Evolutionary conservation across 2,888 invertebrate species (phyloP).

Genomic region (Prosapia bicincta): DNA sequence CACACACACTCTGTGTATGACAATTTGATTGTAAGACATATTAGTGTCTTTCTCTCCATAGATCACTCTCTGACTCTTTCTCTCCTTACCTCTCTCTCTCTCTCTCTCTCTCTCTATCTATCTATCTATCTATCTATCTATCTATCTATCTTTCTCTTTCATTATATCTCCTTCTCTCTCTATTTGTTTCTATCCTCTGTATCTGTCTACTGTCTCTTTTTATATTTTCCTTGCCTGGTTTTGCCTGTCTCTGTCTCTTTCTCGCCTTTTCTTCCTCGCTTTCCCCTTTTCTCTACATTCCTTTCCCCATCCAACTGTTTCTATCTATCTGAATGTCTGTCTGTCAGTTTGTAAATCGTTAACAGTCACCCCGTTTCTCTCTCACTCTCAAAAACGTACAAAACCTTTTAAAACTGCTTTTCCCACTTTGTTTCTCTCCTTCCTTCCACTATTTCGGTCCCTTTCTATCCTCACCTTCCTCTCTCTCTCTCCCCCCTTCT

Average conservation of each 20-base stretch:
- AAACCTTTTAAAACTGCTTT: too few species aligned
- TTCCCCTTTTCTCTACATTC: neutral
- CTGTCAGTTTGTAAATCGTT: neutral
- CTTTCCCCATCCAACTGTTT: neutral
- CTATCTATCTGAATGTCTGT: neutral
- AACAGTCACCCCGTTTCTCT: neutral
- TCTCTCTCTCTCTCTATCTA: too few species aligned
- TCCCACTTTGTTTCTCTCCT: too few species aligned
- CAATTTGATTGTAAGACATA: too few species aligned
- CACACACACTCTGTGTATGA: too few species aligned
- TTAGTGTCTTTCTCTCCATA: neutral
- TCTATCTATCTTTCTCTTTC: too few species aligned
- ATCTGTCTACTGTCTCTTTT: neutral
- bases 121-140: too few species aligned
- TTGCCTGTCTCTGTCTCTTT: neutral
- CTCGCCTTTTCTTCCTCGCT: neutral
- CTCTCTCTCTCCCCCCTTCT: neutral
- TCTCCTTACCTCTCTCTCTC: too few species aligned
- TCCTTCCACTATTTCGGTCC: neutral
- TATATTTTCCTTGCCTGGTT: neutral
- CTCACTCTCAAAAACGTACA: neutral
- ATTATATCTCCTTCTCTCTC: too few species aligned
- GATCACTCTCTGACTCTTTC: slow-evolving; percentile 29
- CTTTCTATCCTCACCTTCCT: neutral
- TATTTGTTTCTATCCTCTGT: slow-evolving; percentile 25